These are phyloP conservation scores for Lapara coniferarum DNA, from an alignment of 2,888 invertebrate genomes.

Conservation along the genomic window DNA sequence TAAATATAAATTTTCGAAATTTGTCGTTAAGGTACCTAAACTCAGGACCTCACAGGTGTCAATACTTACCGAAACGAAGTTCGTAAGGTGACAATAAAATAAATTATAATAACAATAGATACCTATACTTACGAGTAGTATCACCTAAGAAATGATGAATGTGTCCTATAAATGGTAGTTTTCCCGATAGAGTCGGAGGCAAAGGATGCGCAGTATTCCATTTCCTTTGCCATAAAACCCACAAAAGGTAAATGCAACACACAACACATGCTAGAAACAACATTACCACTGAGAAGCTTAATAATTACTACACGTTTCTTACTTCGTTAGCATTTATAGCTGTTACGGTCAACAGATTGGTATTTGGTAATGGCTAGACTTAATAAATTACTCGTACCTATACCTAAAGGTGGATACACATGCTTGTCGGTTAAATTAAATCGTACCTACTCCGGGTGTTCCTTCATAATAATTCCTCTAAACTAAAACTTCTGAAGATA, in stretches of 20 bases:
- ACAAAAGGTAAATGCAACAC: neutral
- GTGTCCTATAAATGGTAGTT: neutral
- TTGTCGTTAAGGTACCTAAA: too few species aligned
- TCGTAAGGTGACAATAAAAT: too few species aligned
- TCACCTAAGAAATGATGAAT: neutral
- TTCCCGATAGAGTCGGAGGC: neutral
- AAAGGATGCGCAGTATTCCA: neutral
- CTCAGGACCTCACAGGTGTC: too few species aligned
- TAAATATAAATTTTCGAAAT: too few species aligned
- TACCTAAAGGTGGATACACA: too few species aligned
- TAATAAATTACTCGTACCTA: too few species aligned
- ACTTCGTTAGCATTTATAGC: neutral
- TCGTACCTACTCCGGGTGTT: too few species aligned
- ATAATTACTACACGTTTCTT: neutral
- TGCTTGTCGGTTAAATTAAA: too few species aligned
- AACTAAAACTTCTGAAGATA: too few species aligned
- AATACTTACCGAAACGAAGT: too few species aligned
- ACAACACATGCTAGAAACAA: neutral
- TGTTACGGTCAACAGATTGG: neutral
- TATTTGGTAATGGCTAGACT: too few species aligned
- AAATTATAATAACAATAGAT: neutral
- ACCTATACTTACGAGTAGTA: neutral
- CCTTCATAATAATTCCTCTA: too few species aligned
- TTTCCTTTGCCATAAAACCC: neutral
- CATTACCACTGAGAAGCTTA: neutral